Conservation (phyloP, 64 coral and sea anemone species). For the Pocillopora verrucosa region DNA sequence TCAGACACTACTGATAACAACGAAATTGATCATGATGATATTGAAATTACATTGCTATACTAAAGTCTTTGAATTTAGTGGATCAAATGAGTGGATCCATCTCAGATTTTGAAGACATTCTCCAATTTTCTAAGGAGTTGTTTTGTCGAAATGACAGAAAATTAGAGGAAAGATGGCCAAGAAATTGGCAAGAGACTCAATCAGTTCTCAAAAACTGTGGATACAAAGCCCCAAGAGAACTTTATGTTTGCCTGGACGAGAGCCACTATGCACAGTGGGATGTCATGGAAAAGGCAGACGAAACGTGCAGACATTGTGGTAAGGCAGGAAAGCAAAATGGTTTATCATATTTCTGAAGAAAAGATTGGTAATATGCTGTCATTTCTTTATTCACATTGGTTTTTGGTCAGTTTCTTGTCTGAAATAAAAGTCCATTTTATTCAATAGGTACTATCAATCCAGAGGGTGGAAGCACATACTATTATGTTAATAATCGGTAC, state of each 20-base stretch:
- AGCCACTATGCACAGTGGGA: neutral
- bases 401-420: too few relatives aligned
- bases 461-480: too few relatives aligned
- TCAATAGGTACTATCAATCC: too few relatives aligned
- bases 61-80: neutral
- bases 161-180: neutral
- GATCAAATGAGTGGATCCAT: constrained; percentile 4
- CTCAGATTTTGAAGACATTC: constrained; percentile 23
- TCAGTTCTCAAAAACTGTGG: neutral
- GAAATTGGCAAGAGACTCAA: constrained; percentile 9
- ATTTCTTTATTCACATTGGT: too few relatives aligned
- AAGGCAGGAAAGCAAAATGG: too few relatives aligned
- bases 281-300: neutral
- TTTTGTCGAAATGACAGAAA: neutral
- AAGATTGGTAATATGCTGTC: too few relatives aligned
- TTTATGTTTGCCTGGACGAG: constrained; percentile 6
- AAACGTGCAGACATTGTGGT: constrained; percentile 6
- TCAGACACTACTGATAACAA: neutral
- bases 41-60: neutral
- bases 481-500: too few relatives aligned
- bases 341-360: too few relatives aligned
- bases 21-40: neutral
- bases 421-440: too few relatives aligned
- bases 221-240: neutral
- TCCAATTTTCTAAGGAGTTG: neutral